These are phyloP conservation scores for Cetonia aurata DNA, from an alignment of 2,888 invertebrate species.

Conservation along the genomic window DNA sequence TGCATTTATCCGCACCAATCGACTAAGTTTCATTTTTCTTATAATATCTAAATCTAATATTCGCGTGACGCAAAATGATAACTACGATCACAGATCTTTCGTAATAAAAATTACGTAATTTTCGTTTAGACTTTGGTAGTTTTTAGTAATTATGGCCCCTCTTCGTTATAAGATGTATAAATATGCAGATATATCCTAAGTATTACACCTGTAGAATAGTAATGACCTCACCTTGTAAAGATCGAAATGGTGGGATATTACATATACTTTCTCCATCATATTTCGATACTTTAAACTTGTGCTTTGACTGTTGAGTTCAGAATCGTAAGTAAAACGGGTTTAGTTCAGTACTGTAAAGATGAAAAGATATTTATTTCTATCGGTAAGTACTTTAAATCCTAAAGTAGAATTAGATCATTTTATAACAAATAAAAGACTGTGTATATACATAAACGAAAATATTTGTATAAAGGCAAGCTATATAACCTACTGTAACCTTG, in stretches of 20 bases:
- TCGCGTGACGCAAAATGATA: too few relatives aligned
- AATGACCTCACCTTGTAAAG: conserved; percentile 27
- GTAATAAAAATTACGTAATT: too few relatives aligned
- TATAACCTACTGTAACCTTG: too few relatives aligned
- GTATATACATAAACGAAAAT: too few relatives aligned
- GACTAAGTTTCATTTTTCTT: too few relatives aligned
- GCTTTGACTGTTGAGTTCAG: conserved; percentile 53
- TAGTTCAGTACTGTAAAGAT: conserved; percentile 37
- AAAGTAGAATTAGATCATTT: not conserved
- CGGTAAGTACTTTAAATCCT: conserved; percentile 43
- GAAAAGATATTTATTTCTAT: conserved; percentile 42
- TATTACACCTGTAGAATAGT: not conserved
- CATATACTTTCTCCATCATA: conserved; percentile 53
- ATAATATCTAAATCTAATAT: too few relatives aligned
- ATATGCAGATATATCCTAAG: not conserved
- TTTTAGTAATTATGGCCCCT: too few relatives aligned
- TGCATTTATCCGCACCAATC: too few relatives aligned
- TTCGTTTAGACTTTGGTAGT: too few relatives aligned
- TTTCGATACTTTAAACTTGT: conserved; percentile 39
- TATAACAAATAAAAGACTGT: not conserved
- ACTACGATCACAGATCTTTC: too few relatives aligned
- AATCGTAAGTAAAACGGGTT: conserved; percentile 50
- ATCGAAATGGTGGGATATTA: conserved; percentile 25
- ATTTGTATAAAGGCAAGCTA: not conserved
- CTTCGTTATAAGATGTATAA: not conserved